Percentiles rank a stretch among this genome's conserved stretches.
Conservation (phyloP, 2,888 invertebrate genomes). For the Nomada goodeniana region DNA sequence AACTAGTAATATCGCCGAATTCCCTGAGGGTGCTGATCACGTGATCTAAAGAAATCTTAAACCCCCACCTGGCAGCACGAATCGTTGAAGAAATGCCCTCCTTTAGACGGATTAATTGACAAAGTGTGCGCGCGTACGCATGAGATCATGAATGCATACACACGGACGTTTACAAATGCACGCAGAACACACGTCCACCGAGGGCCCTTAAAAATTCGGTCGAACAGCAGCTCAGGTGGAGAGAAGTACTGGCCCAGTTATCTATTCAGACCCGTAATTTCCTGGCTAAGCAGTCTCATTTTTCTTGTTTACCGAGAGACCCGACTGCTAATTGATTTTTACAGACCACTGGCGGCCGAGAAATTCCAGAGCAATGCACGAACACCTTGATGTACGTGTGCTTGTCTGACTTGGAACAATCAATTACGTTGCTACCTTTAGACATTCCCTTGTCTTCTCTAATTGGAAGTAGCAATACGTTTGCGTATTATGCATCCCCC, state of each 20-base stretch:
- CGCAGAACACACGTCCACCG: conserved; percentile 3
- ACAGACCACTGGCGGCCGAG: conserved; percentile 5
- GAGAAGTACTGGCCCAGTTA: conserved; percentile 66
- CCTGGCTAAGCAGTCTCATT: conserved; percentile 70
- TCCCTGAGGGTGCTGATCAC: conserved; percentile 66
- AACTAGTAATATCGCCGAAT: conserved; percentile 74
- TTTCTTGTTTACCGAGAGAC: conserved; percentile 68
- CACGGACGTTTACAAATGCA: background rate
- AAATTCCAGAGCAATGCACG: conserved; percentile 28
- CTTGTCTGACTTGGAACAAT: conserved; percentile 18
- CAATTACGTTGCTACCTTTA: background rate
- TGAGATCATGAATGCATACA: background rate
- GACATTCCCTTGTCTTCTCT: background rate
- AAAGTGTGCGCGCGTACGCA: background rate
- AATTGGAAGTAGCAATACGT: background rate
- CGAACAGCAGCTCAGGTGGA: conserved; percentile 41
- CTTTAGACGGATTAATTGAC: conserved; percentile 12
- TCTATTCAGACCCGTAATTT: conserved; percentile 71
- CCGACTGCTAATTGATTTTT: conserved; percentile 71
- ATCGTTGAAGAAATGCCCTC: background rate
- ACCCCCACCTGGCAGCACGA: conserved; percentile 31
- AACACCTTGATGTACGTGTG: conserved; percentile 10
- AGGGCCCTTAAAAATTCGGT: conserved; percentile 39
- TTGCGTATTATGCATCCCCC: no score
- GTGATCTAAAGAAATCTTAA: conserved; percentile 60